These are phyloP conservation scores for Nycticryphes semicollaris DNA, from an alignment of 2,113 vertebrate species.

Conservation along the genomic window DNA sequence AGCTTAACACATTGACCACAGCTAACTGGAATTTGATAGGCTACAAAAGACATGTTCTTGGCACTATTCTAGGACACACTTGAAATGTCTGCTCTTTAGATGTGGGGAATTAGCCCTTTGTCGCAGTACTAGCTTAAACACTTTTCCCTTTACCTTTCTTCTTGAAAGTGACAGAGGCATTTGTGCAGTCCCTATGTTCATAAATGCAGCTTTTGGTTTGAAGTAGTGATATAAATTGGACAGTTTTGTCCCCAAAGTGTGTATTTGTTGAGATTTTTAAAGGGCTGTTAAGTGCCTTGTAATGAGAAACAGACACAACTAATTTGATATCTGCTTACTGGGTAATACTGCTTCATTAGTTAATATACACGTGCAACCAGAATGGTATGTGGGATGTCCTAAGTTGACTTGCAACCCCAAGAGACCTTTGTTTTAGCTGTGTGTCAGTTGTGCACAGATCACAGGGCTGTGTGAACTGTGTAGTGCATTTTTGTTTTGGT, in stretches of 20 bases:
- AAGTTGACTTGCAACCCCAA: not conserved
- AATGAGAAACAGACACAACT: not conserved
- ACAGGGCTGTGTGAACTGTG: not conserved
- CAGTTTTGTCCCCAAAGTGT: not conserved
- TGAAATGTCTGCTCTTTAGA: not conserved
- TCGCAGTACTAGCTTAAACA: not conserved
- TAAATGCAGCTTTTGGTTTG: not conserved
- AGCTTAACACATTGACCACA: not conserved
- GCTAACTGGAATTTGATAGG: not conserved
- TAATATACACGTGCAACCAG: not conserved
- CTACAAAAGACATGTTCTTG: not conserved
- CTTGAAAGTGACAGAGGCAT: not conserved
- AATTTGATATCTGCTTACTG: not conserved
- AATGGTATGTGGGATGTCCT: not conserved
- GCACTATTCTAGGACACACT: not conserved
- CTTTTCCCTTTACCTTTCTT: not conserved
- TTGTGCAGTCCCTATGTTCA: not conserved
- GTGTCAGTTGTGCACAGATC: not conserved
- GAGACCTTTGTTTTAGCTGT: not conserved
- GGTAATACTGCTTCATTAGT: not conserved
- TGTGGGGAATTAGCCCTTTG: not conserved
- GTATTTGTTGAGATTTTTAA: not conserved
- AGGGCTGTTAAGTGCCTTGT: not conserved
- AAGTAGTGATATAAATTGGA: not conserved
- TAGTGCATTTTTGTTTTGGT: not conserved